These are phyloP conservation scores for Heterochromis multidens DNA, from an alignment of 2,113 vertebrate species.

Conservation along the genomic window DNA sequence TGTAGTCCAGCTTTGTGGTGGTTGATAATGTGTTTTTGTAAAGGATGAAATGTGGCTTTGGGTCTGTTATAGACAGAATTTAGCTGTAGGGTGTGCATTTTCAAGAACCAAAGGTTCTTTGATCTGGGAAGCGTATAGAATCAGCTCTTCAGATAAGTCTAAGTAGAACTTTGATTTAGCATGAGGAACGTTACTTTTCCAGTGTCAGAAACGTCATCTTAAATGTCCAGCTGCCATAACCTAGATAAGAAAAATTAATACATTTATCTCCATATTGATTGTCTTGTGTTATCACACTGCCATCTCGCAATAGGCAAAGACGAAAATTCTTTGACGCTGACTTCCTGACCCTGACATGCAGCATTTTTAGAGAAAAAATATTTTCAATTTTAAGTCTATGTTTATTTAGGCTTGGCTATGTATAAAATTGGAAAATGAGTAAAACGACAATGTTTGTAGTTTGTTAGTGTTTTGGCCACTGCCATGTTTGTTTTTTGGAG, in stretches of 20 bases:
- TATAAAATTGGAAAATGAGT: not conserved
- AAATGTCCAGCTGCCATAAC: not conserved
- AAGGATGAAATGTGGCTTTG: slow-evolving; percentile 19
- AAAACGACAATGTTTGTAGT: not conserved
- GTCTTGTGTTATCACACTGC: not conserved
- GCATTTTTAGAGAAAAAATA: not conserved
- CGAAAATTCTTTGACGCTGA: no score
- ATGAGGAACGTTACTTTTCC: not conserved
- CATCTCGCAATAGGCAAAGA: not conserved
- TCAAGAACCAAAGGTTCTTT: not conserved
- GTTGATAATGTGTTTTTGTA: slow-evolving; percentile 10
- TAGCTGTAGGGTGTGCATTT: not conserved
- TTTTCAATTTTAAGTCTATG: no score
- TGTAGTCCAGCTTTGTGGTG: slow-evolving; percentile 2
- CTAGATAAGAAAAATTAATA: not conserved
- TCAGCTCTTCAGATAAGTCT: not conserved
- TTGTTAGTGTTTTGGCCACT: no score
- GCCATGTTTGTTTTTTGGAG: not conserved
- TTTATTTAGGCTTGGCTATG: not conserved
- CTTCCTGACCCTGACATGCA: not conserved
- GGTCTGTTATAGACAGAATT: not conserved
- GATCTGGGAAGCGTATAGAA: not conserved
- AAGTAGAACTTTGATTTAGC: not conserved
- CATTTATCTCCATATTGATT: not conserved
- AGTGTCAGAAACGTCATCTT: not conserved